Conservation (phyloP, 2,888 invertebrate genomes). For the Macaria notata region DNA sequence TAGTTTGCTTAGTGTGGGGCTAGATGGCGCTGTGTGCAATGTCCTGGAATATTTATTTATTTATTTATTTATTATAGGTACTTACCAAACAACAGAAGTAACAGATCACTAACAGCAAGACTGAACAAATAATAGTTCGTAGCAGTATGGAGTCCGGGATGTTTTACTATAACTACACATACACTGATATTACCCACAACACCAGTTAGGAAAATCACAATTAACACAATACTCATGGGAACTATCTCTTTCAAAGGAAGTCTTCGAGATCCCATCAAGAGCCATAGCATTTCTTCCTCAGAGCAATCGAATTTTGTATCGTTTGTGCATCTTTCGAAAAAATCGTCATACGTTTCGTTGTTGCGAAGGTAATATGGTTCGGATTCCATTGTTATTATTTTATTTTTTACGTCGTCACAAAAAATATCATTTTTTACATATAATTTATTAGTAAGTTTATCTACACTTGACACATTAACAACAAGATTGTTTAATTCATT, state of each 20-base stretch:
- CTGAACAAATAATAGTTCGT: slow-evolving; percentile 96
- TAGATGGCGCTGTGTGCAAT: no score
- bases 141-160: slow-evolving; percentile 91
- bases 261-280: slow-evolving; percentile 84
- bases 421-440: no score
- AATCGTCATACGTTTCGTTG: slow-evolving; percentile 68
- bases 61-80: no score
- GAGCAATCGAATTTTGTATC: slow-evolving; percentile 80
- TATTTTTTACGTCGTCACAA: no score
- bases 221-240: slow-evolving; percentile 86
- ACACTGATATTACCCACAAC: slow-evolving; percentile 92
- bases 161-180: slow-evolving; percentile 91
- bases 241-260: slow-evolving; percentile 81
- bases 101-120: slow-evolving; percentile 93
- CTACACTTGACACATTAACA: no score
- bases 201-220: slow-evolving; percentile 91
- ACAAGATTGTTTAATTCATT: no score
- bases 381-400: slow-evolving; percentile 47
- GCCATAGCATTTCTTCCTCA: slow-evolving; percentile 82
- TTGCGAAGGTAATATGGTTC: slow-evolving; percentile 49
- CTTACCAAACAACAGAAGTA: slow-evolving; percentile 91
- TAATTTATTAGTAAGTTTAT: no score
- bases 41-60: no score
- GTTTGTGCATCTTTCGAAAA: slow-evolving; percentile 73
- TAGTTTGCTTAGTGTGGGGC: no score